Evolutionary conservation across 2,797 vertebrate genomes (phyloP).

Genomic region (Pseudopleuronectes americanus): DNA sequence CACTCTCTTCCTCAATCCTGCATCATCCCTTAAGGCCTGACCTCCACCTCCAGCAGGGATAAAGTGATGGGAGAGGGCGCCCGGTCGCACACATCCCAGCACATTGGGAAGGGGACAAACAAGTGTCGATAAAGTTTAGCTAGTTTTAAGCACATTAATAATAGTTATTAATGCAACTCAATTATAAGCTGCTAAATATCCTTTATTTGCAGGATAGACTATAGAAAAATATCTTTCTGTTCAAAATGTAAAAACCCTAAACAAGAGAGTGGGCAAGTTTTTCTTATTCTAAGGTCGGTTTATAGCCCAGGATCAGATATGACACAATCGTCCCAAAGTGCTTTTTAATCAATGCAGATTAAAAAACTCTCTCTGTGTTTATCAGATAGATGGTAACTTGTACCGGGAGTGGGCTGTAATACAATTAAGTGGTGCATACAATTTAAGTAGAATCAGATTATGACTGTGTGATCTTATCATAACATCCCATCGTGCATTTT

Average conservation of each 20-base stretch:
- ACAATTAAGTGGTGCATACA: not conserved
- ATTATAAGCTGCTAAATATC: too few species aligned
- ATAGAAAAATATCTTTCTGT: too few species aligned
- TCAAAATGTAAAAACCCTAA: not conserved
- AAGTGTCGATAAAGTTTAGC: not conserved
- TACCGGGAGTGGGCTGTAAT: not conserved
- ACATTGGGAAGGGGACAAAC: not conserved
- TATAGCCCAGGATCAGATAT: not conserved
- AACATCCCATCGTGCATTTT: not conserved
- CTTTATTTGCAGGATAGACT: too few species aligned
- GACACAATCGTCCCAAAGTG: not conserved
- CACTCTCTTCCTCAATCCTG: constrained; percentile 25
- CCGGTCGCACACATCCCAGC: constrained; percentile 32
- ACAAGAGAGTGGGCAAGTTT: not conserved
- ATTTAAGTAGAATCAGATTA: constrained; percentile 1
- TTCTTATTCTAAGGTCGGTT: not conserved
- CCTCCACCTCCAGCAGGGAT: constrained; percentile 31
- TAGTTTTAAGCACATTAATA: too few species aligned
- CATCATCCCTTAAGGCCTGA: constrained; percentile 35
- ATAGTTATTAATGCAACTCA: too few species aligned
- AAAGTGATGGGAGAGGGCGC: constrained; percentile 21
- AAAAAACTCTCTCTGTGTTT: not conserved
- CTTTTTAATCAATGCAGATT: not conserved
- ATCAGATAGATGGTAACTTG: not conserved
- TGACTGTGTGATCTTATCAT: not conserved